Evolutionary conservation across 2,888 invertebrate genomes (phyloP).

Genomic region (Stomorhina lunata): DNA sequence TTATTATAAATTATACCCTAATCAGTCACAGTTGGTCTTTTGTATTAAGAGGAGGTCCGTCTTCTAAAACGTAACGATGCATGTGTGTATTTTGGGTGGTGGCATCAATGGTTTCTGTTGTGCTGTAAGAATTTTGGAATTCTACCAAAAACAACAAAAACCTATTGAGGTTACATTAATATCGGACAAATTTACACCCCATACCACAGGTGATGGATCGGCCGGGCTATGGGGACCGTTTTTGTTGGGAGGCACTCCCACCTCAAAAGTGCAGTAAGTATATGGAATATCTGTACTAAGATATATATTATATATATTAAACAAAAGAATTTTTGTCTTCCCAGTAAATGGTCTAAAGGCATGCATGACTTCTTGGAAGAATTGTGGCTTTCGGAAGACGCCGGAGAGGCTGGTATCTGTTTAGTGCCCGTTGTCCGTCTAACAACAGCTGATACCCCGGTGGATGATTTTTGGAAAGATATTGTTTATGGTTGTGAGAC

Average conservation of each 20-base stretch:
- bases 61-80: slow-evolving; percentile 47
- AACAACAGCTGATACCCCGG: slow-evolving; percentile 72
- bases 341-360: slow-evolving; percentile 84
- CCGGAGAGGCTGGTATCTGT: slow-evolving; percentile 80
- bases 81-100: slow-evolving; percentile 84
- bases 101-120: slow-evolving; percentile 87
- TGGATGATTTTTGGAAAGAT: slow-evolving; percentile 79
- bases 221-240: slow-evolving; percentile 89
- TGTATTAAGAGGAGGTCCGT: background rate
- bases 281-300: background rate
- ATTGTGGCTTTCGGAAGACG: slow-evolving; percentile 83
- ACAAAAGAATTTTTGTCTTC: slow-evolving; percentile 43
- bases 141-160: slow-evolving; percentile 77
- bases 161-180: slow-evolving; percentile 83
- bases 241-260: slow-evolving; percentile 82
- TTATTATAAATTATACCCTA: background rate
- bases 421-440: slow-evolving; percentile 80
- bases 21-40: slow-evolving; percentile 27
- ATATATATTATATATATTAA: background rate
- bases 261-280: slow-evolving; percentile 81
- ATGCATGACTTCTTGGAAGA: slow-evolving; percentile 83
- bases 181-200: slow-evolving; percentile 84
- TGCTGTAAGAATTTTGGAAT: slow-evolving; percentile 85
- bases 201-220: slow-evolving; percentile 89
- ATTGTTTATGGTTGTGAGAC: slow-evolving; percentile 80